A percentile compares a stretch with the other conserved stretches of the same genome.
phyloP scores from a whole-genome alignment of 1,140 invertebrate genomes.

The Mylabris phalerata region DNA sequence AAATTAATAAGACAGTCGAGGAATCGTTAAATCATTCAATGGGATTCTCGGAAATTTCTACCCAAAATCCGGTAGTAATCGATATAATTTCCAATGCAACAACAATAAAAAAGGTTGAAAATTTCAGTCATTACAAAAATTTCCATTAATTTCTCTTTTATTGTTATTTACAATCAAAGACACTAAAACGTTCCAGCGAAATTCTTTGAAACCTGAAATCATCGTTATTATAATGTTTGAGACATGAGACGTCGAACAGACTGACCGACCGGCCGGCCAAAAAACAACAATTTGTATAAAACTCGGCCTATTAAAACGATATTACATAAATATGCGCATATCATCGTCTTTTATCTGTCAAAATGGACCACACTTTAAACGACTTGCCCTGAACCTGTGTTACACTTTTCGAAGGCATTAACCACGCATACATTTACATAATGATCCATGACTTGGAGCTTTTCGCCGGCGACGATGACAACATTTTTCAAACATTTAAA shows the following conservation, averaged over 20 bases:
- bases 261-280: too few relatives aligned
- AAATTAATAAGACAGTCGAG: too few relatives aligned
- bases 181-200: neutral
- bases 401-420: conserved; percentile 6
- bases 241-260: neutral
- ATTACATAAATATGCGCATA: conserved; percentile 11
- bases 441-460: conserved; percentile 4
- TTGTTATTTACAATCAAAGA: neutral
- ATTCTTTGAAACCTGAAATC: neutral
- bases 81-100: too few relatives aligned
- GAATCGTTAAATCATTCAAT: too few relatives aligned
- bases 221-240: neutral
- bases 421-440: conserved; percentile 11
- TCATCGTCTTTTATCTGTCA: conserved; percentile 10
- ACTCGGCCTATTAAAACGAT: conserved; percentile 1
- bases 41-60: too few relatives aligned
- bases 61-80: too few relatives aligned
- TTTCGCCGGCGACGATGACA: too few relatives aligned
- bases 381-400: conserved; percentile 6
- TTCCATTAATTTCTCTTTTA: neutral
- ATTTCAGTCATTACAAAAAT: too few relatives aligned
- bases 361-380: conserved; percentile 3
- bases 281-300: too few relatives aligned
- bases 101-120: too few relatives aligned
- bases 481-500: too few relatives aligned